Percentiles rank a stretch among this genome's conserved stretches.
Conservation (phyloP, 2,888 invertebrate genomes). For the Caenorhabditis auriculariae region DNA sequence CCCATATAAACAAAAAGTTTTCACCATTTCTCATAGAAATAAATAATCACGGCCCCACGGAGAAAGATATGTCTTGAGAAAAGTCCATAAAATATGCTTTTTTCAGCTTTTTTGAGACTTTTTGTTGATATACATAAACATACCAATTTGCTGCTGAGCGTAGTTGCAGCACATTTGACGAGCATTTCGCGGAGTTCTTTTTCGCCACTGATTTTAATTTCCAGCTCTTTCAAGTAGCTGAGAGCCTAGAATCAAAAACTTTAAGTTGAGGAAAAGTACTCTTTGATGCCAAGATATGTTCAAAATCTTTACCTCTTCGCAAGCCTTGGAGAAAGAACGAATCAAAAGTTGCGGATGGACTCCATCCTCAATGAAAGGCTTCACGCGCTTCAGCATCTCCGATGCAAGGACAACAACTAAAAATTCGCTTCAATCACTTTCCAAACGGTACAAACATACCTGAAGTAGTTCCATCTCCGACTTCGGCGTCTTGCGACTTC, state of each 20-base stretch:
- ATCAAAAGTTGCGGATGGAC: conserved; percentile 90
- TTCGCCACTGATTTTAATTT: conserved; percentile 70
- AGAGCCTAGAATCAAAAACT: conserved; percentile 69
- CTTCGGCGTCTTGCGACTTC: conserved; percentile 77
- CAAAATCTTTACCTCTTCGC: conserved; percentile 74
- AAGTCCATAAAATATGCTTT: too few relatives aligned
- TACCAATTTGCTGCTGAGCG: conserved; percentile 94
- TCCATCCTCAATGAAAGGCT: conserved; percentile 93
- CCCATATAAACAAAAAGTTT: too few relatives aligned
- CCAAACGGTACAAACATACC: conserved; percentile 17
- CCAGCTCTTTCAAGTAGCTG: conserved; percentile 79
- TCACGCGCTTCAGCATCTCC: conserved; percentile 89
- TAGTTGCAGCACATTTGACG: conserved; percentile 86
- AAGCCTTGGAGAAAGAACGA: conserved; percentile 81
- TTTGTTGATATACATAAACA: too few relatives aligned
- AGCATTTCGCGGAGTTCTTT: conserved; percentile 66
- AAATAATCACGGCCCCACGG: too few relatives aligned
- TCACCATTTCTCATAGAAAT: too few relatives aligned
- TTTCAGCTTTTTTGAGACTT: too few relatives aligned
- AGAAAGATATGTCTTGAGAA: too few relatives aligned
- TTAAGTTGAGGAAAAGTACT: not conserved
- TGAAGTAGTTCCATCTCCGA: conserved; percentile 93
- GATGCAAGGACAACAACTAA: conserved; percentile 93
- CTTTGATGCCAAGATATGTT: too few relatives aligned
- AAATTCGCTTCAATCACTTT: not conserved